Conservation (phyloP, 2,797 vertebrate species). For the Neopelma chrysocephalum region DNA sequence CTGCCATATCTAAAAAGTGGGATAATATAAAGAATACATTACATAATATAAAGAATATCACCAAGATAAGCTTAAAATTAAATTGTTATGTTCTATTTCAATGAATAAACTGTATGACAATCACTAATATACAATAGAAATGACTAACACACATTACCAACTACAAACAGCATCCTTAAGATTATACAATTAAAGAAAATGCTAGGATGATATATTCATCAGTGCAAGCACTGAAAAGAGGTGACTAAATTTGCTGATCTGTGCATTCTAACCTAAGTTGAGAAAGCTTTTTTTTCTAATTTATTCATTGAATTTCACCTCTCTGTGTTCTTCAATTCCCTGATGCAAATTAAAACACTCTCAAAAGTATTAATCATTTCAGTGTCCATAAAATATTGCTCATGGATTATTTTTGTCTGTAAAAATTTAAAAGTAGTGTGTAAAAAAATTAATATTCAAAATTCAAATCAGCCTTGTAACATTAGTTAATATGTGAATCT, state of each 20-base stretch:
- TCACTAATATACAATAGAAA: not conserved
- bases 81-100: not conserved
- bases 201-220: not conserved
- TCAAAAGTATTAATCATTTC: constrained; percentile 38
- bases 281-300: constrained; percentile 58
- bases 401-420: not conserved
- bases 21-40: not conserved
- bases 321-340: constrained; percentile 42
- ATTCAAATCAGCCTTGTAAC: not conserved
- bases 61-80: not conserved
- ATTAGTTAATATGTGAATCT: not conserved
- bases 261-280: not conserved
- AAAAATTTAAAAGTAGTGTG: not conserved
- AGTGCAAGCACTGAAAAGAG: not conserved
- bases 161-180: not conserved
- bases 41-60: not conserved
- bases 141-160: not conserved
- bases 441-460: not conserved
- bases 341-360: not conserved
- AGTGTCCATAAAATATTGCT: not conserved
- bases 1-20: not conserved
- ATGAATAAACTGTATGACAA: not conserved
- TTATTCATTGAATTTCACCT: constrained; percentile 61
- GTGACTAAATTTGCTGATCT: not conserved
- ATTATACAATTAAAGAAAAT: not conserved